These are phyloP conservation scores for Schizaphis graminum DNA, from an alignment of 2,888 invertebrate genomes.

Conservation along the genomic window DNA sequence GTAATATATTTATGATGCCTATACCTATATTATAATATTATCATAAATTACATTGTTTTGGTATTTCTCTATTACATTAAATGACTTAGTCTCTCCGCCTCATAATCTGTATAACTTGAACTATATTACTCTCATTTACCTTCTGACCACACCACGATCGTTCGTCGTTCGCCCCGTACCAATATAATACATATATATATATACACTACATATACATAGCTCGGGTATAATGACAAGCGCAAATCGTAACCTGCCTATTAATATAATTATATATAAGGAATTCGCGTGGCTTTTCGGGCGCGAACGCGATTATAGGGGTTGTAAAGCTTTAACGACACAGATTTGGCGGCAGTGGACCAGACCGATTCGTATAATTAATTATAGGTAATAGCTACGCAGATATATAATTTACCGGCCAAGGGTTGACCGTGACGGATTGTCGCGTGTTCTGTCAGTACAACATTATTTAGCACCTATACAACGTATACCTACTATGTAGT, in stretches of 20 bases:
- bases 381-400: background rate
- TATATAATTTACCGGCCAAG: background rate
- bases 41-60: background rate
- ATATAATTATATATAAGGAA: background rate
- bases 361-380: background rate
- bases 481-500: background rate
- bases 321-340: background rate
- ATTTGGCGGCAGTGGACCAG: background rate
- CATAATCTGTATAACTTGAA: background rate
- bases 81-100: background rate
- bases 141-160: background rate
- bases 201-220: background rate
- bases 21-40: background rate
- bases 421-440: background rate
- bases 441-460: background rate
- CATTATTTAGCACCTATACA: background rate
- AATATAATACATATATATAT: background rate
- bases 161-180: background rate
- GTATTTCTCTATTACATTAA: background rate
- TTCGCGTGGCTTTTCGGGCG: background rate
- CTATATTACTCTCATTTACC: background rate
- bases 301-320: background rate
- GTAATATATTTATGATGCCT: background rate
- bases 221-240: background rate
- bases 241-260: background rate